Evolutionary conservation across 2,113 vertebrate genomes (phyloP).

Genomic region (Nothocercus julius): DNA sequence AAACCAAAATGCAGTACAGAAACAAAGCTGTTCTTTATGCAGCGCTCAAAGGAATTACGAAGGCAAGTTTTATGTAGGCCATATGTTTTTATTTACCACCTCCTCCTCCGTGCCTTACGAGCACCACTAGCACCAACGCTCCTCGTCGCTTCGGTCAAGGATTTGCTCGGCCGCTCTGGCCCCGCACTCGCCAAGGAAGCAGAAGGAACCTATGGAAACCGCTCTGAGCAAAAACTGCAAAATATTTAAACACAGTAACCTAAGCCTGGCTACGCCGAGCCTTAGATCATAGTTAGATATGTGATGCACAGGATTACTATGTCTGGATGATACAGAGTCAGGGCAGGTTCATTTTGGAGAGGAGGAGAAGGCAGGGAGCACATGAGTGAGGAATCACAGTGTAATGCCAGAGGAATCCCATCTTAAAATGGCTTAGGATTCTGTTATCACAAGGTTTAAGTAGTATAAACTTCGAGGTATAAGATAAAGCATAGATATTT

Average conservation of each 20-base stretch:
- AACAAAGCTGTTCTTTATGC: not conserved
- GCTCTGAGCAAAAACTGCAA: not conserved
- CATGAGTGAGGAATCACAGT: not conserved
- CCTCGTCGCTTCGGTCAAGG: not conserved
- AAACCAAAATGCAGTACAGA: not conserved
- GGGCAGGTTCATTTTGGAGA: not conserved
- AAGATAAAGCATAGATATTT: constrained; percentile 53
- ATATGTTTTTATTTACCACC: not conserved
- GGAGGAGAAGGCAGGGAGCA: not conserved
- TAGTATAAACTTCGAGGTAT: constrained; percentile 32
- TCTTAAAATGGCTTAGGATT: constrained; percentile 20
- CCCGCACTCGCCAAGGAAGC: not conserved
- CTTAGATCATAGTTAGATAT: not conserved
- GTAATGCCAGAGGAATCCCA: constrained; percentile 14
- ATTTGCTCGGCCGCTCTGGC: not conserved
- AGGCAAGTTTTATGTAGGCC: not conserved
- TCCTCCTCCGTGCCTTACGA: not conserved
- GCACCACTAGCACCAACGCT: not conserved
- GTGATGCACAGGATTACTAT: not conserved
- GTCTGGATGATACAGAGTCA: not conserved
- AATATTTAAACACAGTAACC: not conserved
- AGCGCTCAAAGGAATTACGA: not conserved
- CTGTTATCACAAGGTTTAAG: constrained; percentile 57
- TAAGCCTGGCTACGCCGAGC: rapidly evolving
- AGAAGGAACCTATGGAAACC: not conserved